A percentile compares a stretch with the other conserved stretches of the same genome.
Conservation (phyloP, 2,797 vertebrate genomes). For the Pristis pectinata region DNA sequence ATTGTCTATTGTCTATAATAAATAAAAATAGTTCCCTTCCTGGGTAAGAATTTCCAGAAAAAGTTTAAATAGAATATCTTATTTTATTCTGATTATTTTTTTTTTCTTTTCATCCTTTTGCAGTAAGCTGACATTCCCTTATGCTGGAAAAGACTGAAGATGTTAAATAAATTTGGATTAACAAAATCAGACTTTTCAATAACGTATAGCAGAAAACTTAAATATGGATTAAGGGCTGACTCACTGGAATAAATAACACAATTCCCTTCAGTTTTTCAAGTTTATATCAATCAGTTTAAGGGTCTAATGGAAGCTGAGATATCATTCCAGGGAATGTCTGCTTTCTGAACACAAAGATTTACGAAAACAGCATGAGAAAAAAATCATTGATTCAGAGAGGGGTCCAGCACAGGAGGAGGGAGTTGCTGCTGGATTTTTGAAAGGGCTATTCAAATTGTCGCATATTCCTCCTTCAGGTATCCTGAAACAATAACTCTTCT, state of each 20-base stretch:
- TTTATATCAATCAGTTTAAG: background rate
- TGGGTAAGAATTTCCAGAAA: background rate
- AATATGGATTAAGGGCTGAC: background rate
- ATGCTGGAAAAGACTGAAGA: background rate
- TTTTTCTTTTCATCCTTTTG: background rate
- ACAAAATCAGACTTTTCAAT: background rate
- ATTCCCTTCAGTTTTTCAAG: background rate
- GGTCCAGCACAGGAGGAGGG: background rate
- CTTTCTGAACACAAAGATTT: background rate
- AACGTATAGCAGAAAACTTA: background rate
- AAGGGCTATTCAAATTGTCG: background rate
- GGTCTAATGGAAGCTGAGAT: background rate
- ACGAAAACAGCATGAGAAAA: background rate
- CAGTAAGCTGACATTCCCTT: background rate
- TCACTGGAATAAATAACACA: background rate
- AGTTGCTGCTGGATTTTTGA: background rate
- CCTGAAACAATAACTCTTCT: background rate
- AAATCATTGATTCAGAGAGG: background rate
- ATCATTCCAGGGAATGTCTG: background rate
- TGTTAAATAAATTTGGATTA: background rate
- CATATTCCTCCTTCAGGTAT: background rate
- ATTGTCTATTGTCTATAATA: too few species aligned
- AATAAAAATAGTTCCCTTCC: background rate
- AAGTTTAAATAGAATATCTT: background rate
- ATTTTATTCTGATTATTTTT: background rate